phyloP scores from a whole-genome alignment of 2,797 vertebrate species.

The Nyctibius grandis region DNA sequence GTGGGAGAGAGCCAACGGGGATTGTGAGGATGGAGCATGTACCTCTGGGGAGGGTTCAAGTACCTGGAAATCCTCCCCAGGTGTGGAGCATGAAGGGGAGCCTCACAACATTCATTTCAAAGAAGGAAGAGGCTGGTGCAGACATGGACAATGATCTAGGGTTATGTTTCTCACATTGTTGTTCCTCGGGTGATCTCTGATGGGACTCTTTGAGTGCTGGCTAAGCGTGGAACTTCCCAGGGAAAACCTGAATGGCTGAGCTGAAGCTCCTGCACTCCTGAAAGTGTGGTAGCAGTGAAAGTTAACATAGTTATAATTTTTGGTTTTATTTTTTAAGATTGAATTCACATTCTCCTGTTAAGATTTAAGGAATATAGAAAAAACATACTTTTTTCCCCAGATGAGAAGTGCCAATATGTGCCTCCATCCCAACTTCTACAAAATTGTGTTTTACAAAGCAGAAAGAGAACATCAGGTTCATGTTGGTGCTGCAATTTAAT shows the following conservation, averaged over 20 bases:
- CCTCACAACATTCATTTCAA: neutral
- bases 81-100: neutral
- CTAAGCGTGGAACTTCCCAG: neutral
- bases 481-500: neutral
- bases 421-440: neutral
- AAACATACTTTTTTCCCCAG: neutral
- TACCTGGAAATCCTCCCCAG: neutral
- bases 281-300: neutral
- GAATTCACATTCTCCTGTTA: neutral
- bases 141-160: fast-evolving
- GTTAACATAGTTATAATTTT: neutral
- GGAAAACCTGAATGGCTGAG: neutral
- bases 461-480: neutral
- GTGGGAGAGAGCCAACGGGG: neutral
- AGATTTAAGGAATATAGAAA: neutral
- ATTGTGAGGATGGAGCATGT: neutral
- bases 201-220: neutral
- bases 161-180: neutral
- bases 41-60: neutral
- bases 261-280: neutral
- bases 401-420: neutral
- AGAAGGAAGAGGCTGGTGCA: neutral
- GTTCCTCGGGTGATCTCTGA: neutral
- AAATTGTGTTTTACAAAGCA: neutral
- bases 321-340: neutral